Base-by-base conservation (phyloP, 2,797 vertebrate species). In the Notolepis coatsorum region DNA sequence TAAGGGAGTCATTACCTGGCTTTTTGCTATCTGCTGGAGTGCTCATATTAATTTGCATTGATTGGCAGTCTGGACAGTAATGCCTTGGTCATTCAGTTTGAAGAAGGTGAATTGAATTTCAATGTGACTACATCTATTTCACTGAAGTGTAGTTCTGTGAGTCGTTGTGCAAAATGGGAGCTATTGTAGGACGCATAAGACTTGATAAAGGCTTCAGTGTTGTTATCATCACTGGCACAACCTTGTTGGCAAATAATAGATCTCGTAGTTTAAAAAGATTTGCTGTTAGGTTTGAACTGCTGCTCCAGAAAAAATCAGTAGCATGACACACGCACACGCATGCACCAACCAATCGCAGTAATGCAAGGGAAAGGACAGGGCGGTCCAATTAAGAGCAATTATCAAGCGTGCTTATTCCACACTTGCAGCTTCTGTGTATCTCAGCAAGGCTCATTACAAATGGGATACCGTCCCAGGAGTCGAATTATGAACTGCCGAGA, bases 331-430 rank as follows among this genome's bases (percentile, higher is more conserved):
- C 53, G 55, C 39, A 4, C 18, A 42, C 56, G 50, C 43, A 47
- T 30, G 31, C 63, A 69, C 13, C 56, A 49, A 68, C 65, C 52
- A 65, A 58, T 64, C 59, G 65, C 48, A 21, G 31, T 71, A 71
- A 77, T 70, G 51, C 55, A 27, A 27, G 12, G 37, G 50, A 61
- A 74, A 71, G 68, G 18, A 53, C 54, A 13, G 10, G 25, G 48
- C 10, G 15, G 30, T 28, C 51, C 63, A 60, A 65, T 76, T 76
- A 71, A 68, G 47, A 37, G 65, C 59, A 78, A 57, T 84, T 68
- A 79, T 71, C 28, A 61, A 64, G 45, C 53, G 49, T 46, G 65
- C 58, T 50, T 28, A 31, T 76, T 72, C 45, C 23, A 60, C 30
- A 27, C 25, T 25, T 9, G 18, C 23, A 18, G 13, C 1, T 31